Evolutionary conservation across 1,140 invertebrate genomes (phyloP), one percentile per base, ranked within the genome.

Genomic region (Leptinotarsa lineolata): DNA sequence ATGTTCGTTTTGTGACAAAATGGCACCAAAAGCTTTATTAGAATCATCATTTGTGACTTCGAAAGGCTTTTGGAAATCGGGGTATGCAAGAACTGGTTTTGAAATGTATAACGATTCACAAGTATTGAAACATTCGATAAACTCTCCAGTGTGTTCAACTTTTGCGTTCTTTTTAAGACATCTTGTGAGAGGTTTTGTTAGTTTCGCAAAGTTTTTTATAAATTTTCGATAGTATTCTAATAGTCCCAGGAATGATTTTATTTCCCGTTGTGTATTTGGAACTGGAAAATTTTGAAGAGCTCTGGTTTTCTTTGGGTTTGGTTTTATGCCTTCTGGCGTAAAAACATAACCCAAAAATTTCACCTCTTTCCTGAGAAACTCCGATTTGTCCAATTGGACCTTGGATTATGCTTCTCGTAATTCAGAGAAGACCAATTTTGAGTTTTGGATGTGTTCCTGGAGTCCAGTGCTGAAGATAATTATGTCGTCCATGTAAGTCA

Each of bases 341-440:
- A 84, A 71, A 70, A 85, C 82, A 48, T 84, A 77, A 13, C 83
- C 84, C 54, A 85, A 78, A 75, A 76, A 85, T 45, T 63, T 86
- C 86, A 79, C 76, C 77, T 83, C 76, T 67, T 77, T 78, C 46
- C 69, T n/a, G 15, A 78, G 70, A 72, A 84, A 83, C 66, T 80
- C 77, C 11, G 72, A 77, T 78, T 84, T 82, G 48, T 80, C 74
- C 15, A 78, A 24, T 72, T 78, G 72, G 48, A 81, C 73, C 78
- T 73, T 60, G 4, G 74, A 70, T 59, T 80, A 76, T 16, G 64
- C 64, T 65, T 79, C 54, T 46, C 73, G 4, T 45, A 69, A 44
- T 65, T 65, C 39, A 59, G 63, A 21, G 61, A 77, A 75, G 2
- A 75, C 60, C 48, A 6, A 0, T 70, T 72, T 68, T 20, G 74